Base-by-base conservation (phyloP, 2,113 vertebrate genomes). In the Lamprologus ornatipinnis region DNA sequence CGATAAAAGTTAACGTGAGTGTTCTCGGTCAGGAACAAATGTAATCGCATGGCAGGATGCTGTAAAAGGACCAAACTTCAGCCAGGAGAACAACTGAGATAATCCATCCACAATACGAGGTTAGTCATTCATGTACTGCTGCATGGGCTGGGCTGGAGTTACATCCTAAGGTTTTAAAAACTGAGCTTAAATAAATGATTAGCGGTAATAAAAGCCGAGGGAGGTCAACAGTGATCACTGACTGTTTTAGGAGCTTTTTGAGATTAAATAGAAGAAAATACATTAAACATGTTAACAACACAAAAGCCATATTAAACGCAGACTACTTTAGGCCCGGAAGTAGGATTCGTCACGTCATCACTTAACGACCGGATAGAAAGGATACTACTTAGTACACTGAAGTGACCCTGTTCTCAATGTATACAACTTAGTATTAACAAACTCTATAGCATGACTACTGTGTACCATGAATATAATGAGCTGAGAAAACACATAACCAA, bases 1-100 rank as follows among this genome's bases (percentile, higher is more conserved):
- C 0, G 1, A 19, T 51, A 51, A n/a, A 9, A n/a, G 4, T 51
- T n/a, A 51, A 51, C 5, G 0, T 3, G 49, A 51, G 49, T 51
- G 49, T 9, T 51, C 49, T 51, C 17, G 17, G 17, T 53, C 9
- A 6, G 19, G 1, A 6, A 53, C 49, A 10, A 10, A 53, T 10
- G 49, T n/a, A n/a, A n/a, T n/a, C 2, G 1, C 9, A n/a, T n/a
- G 51, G n/a, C 51, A 54, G 51, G n/a, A 54, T 54, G 51, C 51
- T 54, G 51, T 54, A 21, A 54, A 54, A 0, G 51, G 51, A 54
- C 51, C 9, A 54, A 54, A 54, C 51, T 6, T 54, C 51, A 21
- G 51, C n/a, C 51, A 54, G 5, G 51, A 54, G 51, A 11, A 11
- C 3, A 54, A 12, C 9, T 21, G 51, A 54, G 51, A 54, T 54